Percentiles rank a stretch among this genome's conserved stretches.
phyloP scores from a whole-genome alignment of 2,797 vertebrate genomes.

The Pipistrellus pipistrellus region DNA sequence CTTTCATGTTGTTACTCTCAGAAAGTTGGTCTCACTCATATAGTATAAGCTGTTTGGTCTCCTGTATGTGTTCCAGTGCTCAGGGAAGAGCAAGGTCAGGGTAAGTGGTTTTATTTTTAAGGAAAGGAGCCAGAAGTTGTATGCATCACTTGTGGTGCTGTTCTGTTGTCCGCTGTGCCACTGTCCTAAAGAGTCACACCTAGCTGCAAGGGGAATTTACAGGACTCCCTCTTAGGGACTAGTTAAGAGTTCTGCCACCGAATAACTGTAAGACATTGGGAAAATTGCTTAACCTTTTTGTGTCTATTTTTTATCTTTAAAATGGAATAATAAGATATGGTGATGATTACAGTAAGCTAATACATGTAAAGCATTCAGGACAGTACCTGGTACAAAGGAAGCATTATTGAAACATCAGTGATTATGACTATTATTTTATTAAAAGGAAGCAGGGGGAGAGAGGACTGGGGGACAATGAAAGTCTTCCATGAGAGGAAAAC shows the following conservation, averaged over 20 bases:
- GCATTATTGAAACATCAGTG: background rate
- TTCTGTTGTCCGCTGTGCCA: background rate
- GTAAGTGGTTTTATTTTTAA: background rate
- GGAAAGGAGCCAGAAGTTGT: background rate
- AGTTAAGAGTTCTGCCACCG: background rate
- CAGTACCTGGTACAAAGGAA: background rate
- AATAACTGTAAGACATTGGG: background rate
- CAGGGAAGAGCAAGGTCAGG: background rate
- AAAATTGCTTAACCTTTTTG: background rate
- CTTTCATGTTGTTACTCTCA: background rate
- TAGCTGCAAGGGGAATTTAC: background rate
- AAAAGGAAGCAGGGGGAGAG: background rate
- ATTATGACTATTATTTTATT: background rate
- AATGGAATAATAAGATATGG: background rate
- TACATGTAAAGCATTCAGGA: background rate
- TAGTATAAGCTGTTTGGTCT: background rate
- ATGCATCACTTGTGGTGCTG: fast-evolving
- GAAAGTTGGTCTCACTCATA: background rate
- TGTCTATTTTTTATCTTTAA: background rate
- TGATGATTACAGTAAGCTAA: background rate
- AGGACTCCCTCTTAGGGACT: background rate
- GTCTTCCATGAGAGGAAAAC: background rate
- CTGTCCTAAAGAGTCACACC: background rate
- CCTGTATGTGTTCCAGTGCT: background rate
- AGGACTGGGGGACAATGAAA: background rate